These are phyloP conservation scores for Brachirus orientalis DNA, from an alignment of 2,113 vertebrate species.

Conservation along the genomic window DNA sequence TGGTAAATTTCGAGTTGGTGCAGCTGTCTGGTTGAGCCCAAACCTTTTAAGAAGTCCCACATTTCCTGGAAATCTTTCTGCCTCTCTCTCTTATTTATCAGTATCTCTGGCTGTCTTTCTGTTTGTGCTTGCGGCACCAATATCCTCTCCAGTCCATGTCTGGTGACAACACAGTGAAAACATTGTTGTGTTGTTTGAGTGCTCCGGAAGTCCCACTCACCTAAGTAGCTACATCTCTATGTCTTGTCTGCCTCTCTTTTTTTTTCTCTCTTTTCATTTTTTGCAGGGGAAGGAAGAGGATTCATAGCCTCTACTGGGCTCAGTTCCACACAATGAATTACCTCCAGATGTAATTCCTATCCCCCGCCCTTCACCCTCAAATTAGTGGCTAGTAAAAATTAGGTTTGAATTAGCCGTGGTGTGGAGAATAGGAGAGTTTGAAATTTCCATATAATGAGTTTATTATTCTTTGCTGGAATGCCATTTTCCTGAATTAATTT, in stretches of 20 bases:
- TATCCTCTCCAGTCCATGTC: slow-evolving; percentile 64
- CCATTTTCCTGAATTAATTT: slow-evolving; percentile 74
- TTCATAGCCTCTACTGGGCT: slow-evolving; percentile 73
- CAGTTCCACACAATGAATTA: slow-evolving; percentile 80
- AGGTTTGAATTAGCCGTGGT: slow-evolving; percentile 81
- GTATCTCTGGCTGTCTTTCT: slow-evolving; percentile 39
- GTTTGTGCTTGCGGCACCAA: slow-evolving; percentile 59
- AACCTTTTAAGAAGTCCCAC: slow-evolving; percentile 33
- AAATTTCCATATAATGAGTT: slow-evolving; percentile 81
- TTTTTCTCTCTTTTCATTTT: neutral
- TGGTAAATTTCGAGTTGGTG: slow-evolving; percentile 46
- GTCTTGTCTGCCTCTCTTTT: slow-evolving; percentile 52
- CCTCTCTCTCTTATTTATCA: slow-evolving; percentile 53
- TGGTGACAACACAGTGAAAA: slow-evolving; percentile 77
- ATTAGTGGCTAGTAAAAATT: slow-evolving; percentile 87
- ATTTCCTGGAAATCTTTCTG: slow-evolving; percentile 47
- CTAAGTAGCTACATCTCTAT: slow-evolving; percentile 65
- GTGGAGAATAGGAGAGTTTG: slow-evolving; percentile 73
- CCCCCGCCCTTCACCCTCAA: slow-evolving; percentile 70
- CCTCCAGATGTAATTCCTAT: slow-evolving; percentile 84
- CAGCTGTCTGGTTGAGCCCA: slow-evolving; percentile 60
- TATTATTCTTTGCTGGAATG: slow-evolving; percentile 80
- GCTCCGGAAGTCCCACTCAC: slow-evolving; percentile 68
- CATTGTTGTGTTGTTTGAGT: slow-evolving; percentile 59
- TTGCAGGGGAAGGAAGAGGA: neutral